Evolutionary conservation across 2,113 vertebrate species (phyloP), one percentile per base, ranked within the genome.

Genomic region (Brachyistius frenatus): DNA sequence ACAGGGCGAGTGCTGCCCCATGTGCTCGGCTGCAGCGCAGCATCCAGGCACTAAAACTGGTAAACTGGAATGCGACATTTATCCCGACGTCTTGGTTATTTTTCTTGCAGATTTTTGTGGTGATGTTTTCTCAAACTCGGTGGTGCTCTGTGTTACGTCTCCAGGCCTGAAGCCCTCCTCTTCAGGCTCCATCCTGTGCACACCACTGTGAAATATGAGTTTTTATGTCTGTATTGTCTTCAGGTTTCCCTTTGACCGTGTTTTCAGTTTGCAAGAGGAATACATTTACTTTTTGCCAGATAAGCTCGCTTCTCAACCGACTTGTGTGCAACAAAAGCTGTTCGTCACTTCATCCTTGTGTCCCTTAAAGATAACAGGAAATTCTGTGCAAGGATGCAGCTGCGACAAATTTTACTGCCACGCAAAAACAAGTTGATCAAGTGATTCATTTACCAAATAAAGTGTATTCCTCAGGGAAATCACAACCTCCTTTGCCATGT

Each of bases 1-100:
- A 0, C 49, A 94, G 0, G 97, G 96, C 73, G 96, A 98, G 52
- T 99, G 97, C 87, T 98, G 97, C 69, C 95, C 96, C 0, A 92
- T 96, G 62, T 99, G 97, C 55, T 64, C 2, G 39, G 36, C 39
- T 11, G 73, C 62, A 1, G 46, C 30, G 16, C 50, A 5, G 8
- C 55, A 7, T 32, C 71, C 64, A 3, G 16, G n/a, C 33, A 11
- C 68, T 14, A 0, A 73, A 23, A 14, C 80, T 32, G 87, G 88
- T 88, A 84, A 89, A 88, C 62, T 15, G 60, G 30, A 78, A 63
- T 33, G n/a, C 39, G 4, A 23, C 39, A 35, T 41, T 53, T 49
- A 9, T 30, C 39, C 7, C 2, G 4, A 15, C 1, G 10, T 3
- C 2, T 13, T 23, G 23, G 23, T 23, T 23, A 23, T 23, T 36